Evolutionary conservation across 2,797 vertebrate species (phyloP), one percentile per base, ranked within the genome.

Genomic region (Naso thynnoides): DNA sequence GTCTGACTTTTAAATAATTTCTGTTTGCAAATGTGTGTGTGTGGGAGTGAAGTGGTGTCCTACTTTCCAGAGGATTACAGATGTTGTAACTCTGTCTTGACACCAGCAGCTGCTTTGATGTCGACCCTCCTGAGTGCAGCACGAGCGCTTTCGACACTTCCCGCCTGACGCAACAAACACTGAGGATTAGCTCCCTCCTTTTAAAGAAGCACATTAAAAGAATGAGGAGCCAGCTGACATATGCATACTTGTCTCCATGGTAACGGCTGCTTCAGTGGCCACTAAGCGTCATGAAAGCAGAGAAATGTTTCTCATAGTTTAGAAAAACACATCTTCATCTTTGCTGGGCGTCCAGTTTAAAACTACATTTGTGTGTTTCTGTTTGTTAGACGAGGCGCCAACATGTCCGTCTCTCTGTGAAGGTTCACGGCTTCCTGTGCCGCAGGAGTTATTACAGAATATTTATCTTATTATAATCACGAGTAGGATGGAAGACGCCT

Each of bases 51-150:
- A 19, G 47, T 23, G 21, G 21, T 70, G 45, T 39, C 48, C 38
- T 42, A 52, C 47, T 53, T 70, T 52, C 45, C 44, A 27, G 13
- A 2, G 8, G 42, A 39, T 24, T 19, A 41, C 50, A 57, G 53
- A 57, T 48, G 65, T 15, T 63, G 33, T 8, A 26, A 6, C 27
- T 19, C 65, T 19, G 61, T 41, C 65, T 5, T 41, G 45, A 58
- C 45, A 49, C 53, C 44, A 19, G 55, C 24, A 2, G 56, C 67
- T 10, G 56, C 68, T 61, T 53, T 53, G 57, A 61, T 61, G 21
- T 53, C 11, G 8, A 24, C 41, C 38, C 56, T 50, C 38, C 21
- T 9, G 67, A 24, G 3, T 23, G n/a, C 49, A 42, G 48, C n/a
- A n/a, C 3, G 6, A 29, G 41, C 6, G 21, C 27, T 44, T n/a